These are phyloP conservation scores for Leucopsar rothschildi DNA, from an alignment of 2,113 vertebrate genomes.

Conservation along the genomic window DNA sequence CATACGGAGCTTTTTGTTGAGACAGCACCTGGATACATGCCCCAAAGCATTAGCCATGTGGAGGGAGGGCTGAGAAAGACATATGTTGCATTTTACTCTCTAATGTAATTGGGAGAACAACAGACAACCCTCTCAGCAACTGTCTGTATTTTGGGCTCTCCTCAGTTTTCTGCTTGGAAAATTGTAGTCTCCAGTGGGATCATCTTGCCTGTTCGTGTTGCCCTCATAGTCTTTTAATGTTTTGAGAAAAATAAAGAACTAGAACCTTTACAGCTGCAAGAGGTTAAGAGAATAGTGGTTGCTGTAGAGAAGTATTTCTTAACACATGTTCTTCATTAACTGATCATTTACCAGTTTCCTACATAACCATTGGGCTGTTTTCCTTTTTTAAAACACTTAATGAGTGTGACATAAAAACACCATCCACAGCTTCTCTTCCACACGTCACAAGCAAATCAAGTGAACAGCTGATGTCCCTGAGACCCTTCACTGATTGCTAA, in stretches of 20 bases:
- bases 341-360: constrained; percentile 42
- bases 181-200: constrained; percentile 7
- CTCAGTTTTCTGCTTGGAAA: constrained; percentile 26
- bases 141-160: constrained; percentile 25
- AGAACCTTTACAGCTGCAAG: constrained; percentile 47
- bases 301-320: constrained; percentile 33
- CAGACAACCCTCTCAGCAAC: constrained; percentile 33
- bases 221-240: neutral
- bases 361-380: neutral
- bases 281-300: constrained; percentile 20
- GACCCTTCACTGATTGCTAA: neutral
- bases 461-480: neutral
- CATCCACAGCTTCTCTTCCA: neutral
- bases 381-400: constrained; percentile 13
- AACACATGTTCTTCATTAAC: constrained; percentile 47
- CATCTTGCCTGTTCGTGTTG: neutral
- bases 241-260: constrained; percentile 52
- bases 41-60: constrained; percentile 18
- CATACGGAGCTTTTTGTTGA: constrained; percentile 45
- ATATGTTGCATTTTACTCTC: constrained; percentile 40
- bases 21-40: constrained; percentile 51
- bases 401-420: neutral
- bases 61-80: constrained; percentile 24
- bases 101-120: constrained; percentile 44
- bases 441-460: neutral